phyloP scores from a whole-genome alignment of 2,888 invertebrate genomes.

The Ganaspis brasiliensis region DNA sequence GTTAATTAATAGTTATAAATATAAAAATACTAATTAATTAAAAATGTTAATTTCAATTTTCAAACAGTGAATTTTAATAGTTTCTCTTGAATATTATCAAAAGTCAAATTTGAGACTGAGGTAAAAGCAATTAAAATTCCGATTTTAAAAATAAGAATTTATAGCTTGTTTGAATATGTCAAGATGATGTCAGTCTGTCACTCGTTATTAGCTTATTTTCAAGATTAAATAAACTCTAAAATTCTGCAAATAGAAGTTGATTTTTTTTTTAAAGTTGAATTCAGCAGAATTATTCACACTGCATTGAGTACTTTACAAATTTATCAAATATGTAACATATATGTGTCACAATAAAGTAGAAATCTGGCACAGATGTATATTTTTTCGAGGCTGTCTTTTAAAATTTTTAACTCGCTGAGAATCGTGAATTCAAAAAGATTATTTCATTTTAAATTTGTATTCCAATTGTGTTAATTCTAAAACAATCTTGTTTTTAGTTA shows the following conservation, averaged over 20 bases:
- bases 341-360: too few relatives aligned
- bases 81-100: not conserved
- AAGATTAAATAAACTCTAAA: conserved; percentile 11
- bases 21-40: not conserved
- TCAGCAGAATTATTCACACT: not conserved
- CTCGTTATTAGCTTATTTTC: conserved; percentile 20
- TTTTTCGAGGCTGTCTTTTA: too few relatives aligned
- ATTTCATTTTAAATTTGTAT: too few relatives aligned
- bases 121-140: not conserved
- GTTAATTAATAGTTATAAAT: too few relatives aligned
- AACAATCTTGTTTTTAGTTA: too few relatives aligned
- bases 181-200: conserved; percentile 1
- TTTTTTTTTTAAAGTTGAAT: not conserved
- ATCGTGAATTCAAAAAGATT: too few relatives aligned
- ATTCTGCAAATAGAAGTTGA: not conserved
- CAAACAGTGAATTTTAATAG: conserved; percentile 9
- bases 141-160: conserved; percentile 1
- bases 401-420: too few relatives aligned
- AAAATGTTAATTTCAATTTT: not conserved
- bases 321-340: not conserved
- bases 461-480: too few relatives aligned
- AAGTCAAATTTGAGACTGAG: not conserved
- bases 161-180: conserved; percentile 1
- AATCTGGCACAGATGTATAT: too few relatives aligned
- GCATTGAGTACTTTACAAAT: not conserved